A percentile compares a stretch with the other conserved stretches of the same genome.
These are phyloP conservation scores for Calcarius ornatus DNA, from an alignment of 2,113 vertebrate species.

Conservation along the genomic window DNA sequence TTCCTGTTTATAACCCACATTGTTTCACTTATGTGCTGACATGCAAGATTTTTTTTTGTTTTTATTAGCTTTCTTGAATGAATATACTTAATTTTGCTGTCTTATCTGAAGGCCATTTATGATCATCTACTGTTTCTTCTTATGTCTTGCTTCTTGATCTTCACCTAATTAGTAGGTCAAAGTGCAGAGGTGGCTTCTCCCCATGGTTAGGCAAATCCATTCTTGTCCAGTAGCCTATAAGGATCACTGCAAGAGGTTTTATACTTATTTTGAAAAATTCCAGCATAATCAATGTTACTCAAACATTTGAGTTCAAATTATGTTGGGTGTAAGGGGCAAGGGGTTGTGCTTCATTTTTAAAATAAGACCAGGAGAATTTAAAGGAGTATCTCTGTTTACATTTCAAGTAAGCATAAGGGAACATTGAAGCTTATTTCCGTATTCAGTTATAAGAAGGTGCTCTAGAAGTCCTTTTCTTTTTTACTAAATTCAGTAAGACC, in stretches of 20 bases:
- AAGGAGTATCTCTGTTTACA: background rate
- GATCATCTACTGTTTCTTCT: background rate
- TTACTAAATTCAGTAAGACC: background rate
- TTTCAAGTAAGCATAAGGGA: background rate
- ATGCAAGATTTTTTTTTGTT: background rate
- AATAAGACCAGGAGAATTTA: background rate
- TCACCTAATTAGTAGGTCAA: background rate
- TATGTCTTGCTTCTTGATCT: background rate
- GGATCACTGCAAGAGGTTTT: background rate
- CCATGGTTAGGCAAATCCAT: background rate
- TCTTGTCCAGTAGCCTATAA: background rate
- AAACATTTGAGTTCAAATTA: background rate
- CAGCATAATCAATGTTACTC: background rate
- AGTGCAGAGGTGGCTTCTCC: background rate
- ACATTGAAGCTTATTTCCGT: background rate
- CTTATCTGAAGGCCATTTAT: background rate
- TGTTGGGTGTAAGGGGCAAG: accelerated
- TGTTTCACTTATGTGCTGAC: background rate
- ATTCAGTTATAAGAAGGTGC: background rate
- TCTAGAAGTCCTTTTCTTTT: background rate
- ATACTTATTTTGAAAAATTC: background rate
- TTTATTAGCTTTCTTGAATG: background rate
- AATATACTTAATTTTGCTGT: background rate
- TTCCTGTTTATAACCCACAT: background rate
- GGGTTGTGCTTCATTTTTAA: background rate